Conservation (phyloP, 2,888 invertebrate species). For the Lepidochrysops patricia region DNA sequence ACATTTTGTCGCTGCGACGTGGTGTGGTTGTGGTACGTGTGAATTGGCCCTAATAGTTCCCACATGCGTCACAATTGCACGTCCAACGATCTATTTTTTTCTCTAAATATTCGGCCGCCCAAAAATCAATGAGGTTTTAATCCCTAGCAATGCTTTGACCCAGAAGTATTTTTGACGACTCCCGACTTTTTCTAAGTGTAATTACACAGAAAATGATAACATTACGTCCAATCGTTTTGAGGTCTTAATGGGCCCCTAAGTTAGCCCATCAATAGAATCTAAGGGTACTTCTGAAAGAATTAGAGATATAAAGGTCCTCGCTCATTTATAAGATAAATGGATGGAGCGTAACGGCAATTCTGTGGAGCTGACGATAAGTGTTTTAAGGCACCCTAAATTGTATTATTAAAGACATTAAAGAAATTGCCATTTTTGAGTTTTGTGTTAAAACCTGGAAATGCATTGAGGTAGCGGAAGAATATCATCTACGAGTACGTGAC, state of each 20-base stretch:
- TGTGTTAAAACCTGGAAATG: not conserved
- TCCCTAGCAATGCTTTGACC: not conserved
- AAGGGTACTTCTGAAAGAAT: conserved; percentile 9
- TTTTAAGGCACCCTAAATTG: not conserved
- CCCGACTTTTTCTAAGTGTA: not conserved
- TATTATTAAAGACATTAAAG: not conserved
- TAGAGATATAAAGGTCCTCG: conserved; percentile 9
- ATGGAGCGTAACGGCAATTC: conserved; percentile 1
- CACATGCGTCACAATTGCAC: no score
- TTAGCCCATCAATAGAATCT: conserved; percentile 8
- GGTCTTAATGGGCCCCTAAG: not conserved
- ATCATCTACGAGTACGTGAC: no score
- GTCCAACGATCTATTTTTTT: no score
- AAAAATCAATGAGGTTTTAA: not conserved
- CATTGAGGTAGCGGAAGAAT: no score
- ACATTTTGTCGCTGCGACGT: no score
- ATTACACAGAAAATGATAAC: conserved; percentile 6
- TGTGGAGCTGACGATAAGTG: conserved; percentile 4
- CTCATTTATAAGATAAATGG: conserved; percentile 12
- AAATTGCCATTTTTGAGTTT: not conserved
- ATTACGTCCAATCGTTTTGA: conserved; percentile 5
- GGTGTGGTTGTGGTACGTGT: no score
- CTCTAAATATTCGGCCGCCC: no score
- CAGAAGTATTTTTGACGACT: not conserved
- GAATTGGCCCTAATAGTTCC: no score